Evolutionary conservation across 2,888 invertebrate genomes (phyloP).

Genomic region (Bellardia pandia): DNA sequence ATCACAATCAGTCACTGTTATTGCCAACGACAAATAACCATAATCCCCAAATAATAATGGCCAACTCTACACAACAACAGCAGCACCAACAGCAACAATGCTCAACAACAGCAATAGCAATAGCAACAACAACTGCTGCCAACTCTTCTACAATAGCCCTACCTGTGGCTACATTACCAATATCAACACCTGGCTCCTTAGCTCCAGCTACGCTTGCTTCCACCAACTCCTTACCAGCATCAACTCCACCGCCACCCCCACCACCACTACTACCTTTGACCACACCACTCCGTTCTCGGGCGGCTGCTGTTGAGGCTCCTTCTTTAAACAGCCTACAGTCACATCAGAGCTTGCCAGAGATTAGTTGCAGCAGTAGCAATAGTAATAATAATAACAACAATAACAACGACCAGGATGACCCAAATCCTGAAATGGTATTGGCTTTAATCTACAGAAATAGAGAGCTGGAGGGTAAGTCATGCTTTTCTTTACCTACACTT

Average conservation of each 20-base stretch:
- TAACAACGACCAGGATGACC: conserved; percentile 84
- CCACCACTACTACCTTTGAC: conserved; percentile 31
- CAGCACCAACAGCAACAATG: conserved; percentile 55
- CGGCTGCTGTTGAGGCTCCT: conserved; percentile 25
- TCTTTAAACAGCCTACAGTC: conserved; percentile 61
- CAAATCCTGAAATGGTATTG: conserved; percentile 93
- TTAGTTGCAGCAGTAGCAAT: conserved; percentile 64
- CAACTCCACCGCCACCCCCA: conserved; percentile 12
- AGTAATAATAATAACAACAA: conserved; percentile 40
- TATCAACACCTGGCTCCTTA: conserved; percentile 49
- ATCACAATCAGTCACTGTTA: conserved; percentile 65
- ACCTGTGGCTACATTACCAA: conserved; percentile 40
- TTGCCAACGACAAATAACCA: conserved; percentile 70
- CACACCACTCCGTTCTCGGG: conserved; percentile 34
- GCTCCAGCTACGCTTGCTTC: conserved; percentile 19
- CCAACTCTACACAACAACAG: conserved; percentile 57
- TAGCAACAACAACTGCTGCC: conserved; percentile 24
- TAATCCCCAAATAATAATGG: conserved; percentile 69
- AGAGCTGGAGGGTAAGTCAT: conserved; percentile 92
- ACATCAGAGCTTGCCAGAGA: conserved; percentile 63
- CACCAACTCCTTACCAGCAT: background rate
- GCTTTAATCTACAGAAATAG: conserved; percentile 94
- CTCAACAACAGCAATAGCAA: conserved; percentile 23
- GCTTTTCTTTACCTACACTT: conserved; percentile 28
- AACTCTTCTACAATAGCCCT: conserved; percentile 36